Evolutionary conservation across 2,888 invertebrate genomes (phyloP).

Genomic region (Lycia hirtaria): DNA sequence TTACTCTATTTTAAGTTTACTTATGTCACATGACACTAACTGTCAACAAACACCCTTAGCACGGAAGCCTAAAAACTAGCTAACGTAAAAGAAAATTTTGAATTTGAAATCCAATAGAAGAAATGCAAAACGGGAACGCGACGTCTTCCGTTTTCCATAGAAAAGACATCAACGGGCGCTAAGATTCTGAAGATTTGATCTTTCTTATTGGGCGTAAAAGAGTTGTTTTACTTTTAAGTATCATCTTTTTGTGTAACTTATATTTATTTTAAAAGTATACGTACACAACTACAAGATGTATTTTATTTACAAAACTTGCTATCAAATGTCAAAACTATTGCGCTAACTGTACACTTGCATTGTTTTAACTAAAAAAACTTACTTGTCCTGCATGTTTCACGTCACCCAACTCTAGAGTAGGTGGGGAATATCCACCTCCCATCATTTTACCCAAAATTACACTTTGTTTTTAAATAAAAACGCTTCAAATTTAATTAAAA

Average conservation of each 20-base stretch:
- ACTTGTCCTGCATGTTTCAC: conserved; percentile 96
- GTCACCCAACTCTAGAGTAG: conserved; percentile 93
- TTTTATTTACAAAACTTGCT: neutral
- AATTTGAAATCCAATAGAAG: too few relatives aligned
- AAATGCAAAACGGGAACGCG: conserved; percentile 75
- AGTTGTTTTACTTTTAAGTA: too few relatives aligned
- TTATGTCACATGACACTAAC: too few relatives aligned
- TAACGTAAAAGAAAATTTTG: too few relatives aligned
- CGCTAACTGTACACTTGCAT: conserved; percentile 17
- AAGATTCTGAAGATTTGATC: neutral
- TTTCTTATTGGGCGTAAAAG: too few relatives aligned
- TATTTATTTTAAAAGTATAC: neutral
- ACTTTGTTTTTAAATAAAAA: conserved; percentile 32
- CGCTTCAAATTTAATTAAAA: conserved; percentile 44
- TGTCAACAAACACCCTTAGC: too few relatives aligned
- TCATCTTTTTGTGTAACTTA: neutral
- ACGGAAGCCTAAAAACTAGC: too few relatives aligned
- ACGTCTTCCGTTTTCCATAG: neutral
- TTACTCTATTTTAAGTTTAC: too few relatives aligned
- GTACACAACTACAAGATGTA: too few relatives aligned
- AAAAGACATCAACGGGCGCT: conserved; percentile 36
- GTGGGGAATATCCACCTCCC: conserved; percentile 88
- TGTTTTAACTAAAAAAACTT: conserved; percentile 62
- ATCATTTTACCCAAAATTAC: conserved; percentile 85
- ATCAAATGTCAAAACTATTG: conserved; percentile 14